phyloP scores from a whole-genome alignment of 2,113 vertebrate genomes.

The Salminus brasiliensis region DNA sequence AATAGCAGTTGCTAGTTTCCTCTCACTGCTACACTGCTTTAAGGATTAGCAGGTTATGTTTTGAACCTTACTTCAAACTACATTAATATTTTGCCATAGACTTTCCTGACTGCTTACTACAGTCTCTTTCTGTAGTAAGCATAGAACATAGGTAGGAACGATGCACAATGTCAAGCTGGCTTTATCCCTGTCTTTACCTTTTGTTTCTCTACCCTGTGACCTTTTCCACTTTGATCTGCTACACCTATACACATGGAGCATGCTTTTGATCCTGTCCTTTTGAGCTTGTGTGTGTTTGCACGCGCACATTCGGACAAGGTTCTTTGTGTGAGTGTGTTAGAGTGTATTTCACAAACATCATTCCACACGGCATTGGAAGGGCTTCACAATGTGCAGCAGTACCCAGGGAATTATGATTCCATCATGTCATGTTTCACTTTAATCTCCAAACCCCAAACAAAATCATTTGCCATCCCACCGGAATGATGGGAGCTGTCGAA shows the following conservation, averaged over 20 bases:
- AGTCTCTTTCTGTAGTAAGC: neutral
- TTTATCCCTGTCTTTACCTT: neutral
- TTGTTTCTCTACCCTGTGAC: conserved; percentile 7
- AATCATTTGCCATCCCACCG: neutral
- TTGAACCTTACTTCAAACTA: neutral
- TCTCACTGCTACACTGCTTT: too few relatives aligned
- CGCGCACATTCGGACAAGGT: neutral
- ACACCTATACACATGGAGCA: conserved; percentile 23
- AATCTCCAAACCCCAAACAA: conserved; percentile 33
- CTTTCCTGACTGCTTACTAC: neutral
- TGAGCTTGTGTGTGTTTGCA: neutral
- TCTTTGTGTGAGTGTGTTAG: conserved; percentile 2
- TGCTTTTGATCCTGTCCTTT: neutral
- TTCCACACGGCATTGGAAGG: neutral
- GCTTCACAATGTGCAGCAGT: neutral
- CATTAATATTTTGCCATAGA: neutral
- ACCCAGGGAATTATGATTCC: neutral
- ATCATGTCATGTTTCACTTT: conserved; percentile 21
- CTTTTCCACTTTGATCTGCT: conserved; percentile 23
- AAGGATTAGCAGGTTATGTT: neutral
- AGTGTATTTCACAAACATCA: conserved; percentile 6
- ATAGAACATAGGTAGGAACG: neutral
- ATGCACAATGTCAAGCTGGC: neutral
- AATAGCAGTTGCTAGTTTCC: too few relatives aligned
- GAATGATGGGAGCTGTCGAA: conserved; percentile 35